These are phyloP conservation scores for Ptyas mucosa DNA, from an alignment of 2,113 vertebrate species.

Conservation along the genomic window DNA sequence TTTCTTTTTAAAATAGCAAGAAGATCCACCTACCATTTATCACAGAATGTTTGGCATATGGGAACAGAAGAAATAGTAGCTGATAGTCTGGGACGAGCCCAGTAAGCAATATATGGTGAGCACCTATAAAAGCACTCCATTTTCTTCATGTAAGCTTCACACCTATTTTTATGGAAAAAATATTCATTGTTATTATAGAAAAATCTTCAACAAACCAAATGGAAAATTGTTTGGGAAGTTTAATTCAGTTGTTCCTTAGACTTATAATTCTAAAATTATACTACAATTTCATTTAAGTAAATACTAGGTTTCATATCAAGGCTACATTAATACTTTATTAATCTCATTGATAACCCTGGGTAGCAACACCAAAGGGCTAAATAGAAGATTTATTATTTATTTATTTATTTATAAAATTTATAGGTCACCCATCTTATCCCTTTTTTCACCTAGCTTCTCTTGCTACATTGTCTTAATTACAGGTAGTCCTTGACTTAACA, in stretches of 20 bases:
- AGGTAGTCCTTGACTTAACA: not conserved
- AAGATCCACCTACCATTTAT: slow-evolving; percentile 65
- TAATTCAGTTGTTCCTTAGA: not conserved
- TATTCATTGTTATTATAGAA: slow-evolving; percentile 38
- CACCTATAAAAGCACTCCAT: slow-evolving; percentile 73
- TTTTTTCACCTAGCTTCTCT: not conserved
- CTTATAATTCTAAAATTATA: slow-evolving; percentile 28
- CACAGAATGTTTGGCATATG: slow-evolving; percentile 68
- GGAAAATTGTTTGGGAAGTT: slow-evolving; percentile 38
- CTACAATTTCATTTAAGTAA: slow-evolving; percentile 45
- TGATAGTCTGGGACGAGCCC: slow-evolving; percentile 53
- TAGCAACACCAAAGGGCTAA: not conserved
- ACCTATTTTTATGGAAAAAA: slow-evolving; percentile 58
- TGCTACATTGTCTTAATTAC: not conserved
- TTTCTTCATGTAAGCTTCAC: slow-evolving; percentile 71
- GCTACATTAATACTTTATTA: not conserved
- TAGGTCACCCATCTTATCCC: not conserved
- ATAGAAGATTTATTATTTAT: not conserved
- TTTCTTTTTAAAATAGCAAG: not conserved
- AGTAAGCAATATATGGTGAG: slow-evolving; percentile 63
- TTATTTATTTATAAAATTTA: not conserved
- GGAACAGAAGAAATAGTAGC: slow-evolving; percentile 60
- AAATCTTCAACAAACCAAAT: slow-evolving; percentile 34
- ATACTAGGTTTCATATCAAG: slow-evolving; percentile 23
- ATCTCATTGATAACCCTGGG: not conserved